Evolutionary conservation across 2,797 vertebrate species (phyloP), one percentile per base, ranked within the genome.

Genomic region (Fringilla coelebs): DNA sequence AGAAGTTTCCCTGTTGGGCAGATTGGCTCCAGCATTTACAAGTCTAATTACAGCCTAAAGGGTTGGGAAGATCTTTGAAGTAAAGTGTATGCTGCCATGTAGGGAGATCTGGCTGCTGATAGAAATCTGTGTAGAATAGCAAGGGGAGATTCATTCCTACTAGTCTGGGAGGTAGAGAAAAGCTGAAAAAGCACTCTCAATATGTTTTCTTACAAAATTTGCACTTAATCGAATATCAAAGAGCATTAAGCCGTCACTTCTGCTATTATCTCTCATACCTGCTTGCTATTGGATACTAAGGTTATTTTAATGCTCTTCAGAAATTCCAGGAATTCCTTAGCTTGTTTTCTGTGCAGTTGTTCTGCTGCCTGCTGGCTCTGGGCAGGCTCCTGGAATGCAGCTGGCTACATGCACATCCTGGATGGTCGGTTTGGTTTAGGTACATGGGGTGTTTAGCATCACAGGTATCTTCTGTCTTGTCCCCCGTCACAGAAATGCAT

Each of bases 31-130:
- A 85, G 80, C 71, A 71, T 71, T 91, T 88, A 60, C 13, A 71
- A 82, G 24, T 88, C 57, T 95, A 94, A 94, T 97, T 96, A 87
- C 77, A 87, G 88, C 94, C 94, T 82, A 52, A 85, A 94, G 91
- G 63, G 57, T 46, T 89, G 51, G 61, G 52, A 76, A 87, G 85
- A 48, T 7, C 91, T 96, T 95, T 95, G 95, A 96, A 93, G 91
- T 92, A 46, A 92, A 84, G 24, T 45, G 25, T 67, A 8, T 71
- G 70, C 80, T 91, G 60, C 76, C 48, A 19, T 71, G 52, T 20
- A 70, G 70, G 52, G 80, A 94, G 94, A 93, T 95, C 73, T 91
- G 48, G 38, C 57, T 88, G 52, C 88, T 90, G 96, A 94, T 94
- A 94, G 45, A 88, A 86, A 25, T 66, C 36, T 32, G 13, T 71